Evolutionary conservation across 2,888 invertebrate genomes (phyloP).

Genomic region (Prosapia bicincta): DNA sequence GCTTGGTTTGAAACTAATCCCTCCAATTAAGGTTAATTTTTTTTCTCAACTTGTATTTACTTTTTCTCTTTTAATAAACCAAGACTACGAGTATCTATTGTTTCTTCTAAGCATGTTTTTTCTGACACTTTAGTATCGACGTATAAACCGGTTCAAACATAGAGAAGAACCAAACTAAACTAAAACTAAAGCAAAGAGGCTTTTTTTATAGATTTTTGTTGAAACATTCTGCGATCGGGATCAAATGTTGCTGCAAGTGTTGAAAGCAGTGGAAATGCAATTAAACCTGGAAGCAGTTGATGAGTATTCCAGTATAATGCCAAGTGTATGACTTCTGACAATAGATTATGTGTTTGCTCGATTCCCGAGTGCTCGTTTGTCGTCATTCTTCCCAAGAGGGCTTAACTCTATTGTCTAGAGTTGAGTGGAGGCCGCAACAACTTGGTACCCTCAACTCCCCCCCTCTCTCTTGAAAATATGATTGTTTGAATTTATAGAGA

Average conservation of each 20-base stretch:
- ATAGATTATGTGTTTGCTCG: background rate
- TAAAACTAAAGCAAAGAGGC: too few relatives aligned
- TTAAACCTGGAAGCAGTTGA: background rate
- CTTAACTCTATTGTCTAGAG: slow-evolving; percentile 2
- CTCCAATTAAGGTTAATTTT: too few relatives aligned
- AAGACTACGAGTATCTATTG: too few relatives aligned
- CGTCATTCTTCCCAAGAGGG: background rate
- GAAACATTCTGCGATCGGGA: too few relatives aligned
- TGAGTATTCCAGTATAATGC: background rate
- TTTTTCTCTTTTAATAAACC: too few relatives aligned
- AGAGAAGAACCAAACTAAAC: too few relatives aligned
- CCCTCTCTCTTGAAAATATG: background rate
- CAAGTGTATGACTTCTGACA: background rate
- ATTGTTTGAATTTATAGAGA: background rate
- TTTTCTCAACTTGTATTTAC: too few relatives aligned
- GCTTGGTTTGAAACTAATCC: too few relatives aligned
- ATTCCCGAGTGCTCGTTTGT: background rate
- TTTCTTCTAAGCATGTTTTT: too few relatives aligned
- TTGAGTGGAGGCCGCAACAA: background rate
- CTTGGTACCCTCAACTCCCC: background rate
- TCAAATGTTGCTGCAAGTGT: background rate
- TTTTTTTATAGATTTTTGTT: too few relatives aligned
- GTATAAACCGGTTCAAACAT: too few relatives aligned
- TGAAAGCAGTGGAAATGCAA: background rate
- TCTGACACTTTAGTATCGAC: too few relatives aligned